Evolutionary conservation across 2,113 vertebrate species (phyloP).

Genomic region (Atractosteus spatula): DNA sequence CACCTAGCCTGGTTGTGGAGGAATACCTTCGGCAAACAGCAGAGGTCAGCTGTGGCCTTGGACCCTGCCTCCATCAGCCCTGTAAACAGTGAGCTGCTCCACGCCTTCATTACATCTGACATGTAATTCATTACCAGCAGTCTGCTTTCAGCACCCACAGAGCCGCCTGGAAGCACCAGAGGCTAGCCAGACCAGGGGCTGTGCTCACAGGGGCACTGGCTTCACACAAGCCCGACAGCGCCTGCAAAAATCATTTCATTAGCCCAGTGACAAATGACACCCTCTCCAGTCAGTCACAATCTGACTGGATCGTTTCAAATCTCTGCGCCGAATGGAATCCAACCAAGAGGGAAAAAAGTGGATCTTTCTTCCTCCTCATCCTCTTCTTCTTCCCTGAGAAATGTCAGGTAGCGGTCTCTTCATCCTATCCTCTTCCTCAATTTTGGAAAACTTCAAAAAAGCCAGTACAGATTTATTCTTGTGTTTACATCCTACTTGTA

Average conservation of each 20-base stretch:
- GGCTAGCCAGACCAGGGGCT: conserved; percentile 48
- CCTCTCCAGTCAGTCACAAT: conserved; percentile 16
- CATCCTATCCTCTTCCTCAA: too few relatives aligned
- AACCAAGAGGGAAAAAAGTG: neutral
- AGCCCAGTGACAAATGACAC: conserved; percentile 25
- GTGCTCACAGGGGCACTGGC: conserved; percentile 10
- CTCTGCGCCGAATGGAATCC: neutral
- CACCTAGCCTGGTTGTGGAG: too few relatives aligned
- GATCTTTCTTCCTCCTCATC: too few relatives aligned
- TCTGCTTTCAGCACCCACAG: conserved; percentile 60
- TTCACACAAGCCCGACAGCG: conserved; percentile 8
- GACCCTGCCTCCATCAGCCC: conserved; percentile 47
- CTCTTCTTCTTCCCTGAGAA: too few relatives aligned
- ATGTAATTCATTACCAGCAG: conserved; percentile 72
- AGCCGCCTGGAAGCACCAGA: conserved; percentile 36
- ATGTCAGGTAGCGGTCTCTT: too few relatives aligned
- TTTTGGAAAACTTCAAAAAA: too few relatives aligned
- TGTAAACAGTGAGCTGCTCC: conserved; percentile 36
- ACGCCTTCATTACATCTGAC: conserved; percentile 65
- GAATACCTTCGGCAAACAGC: neutral
- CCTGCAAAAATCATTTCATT: conserved; percentile 24
- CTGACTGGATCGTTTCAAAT: conserved; percentile 1
- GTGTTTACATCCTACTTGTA: too few relatives aligned
- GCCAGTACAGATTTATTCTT: too few relatives aligned
- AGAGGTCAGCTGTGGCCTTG: conserved; percentile 7